These are phyloP conservation scores for Brachyptera putata DNA, from an alignment of 2,888 invertebrate species.

Conservation along the genomic window DNA sequence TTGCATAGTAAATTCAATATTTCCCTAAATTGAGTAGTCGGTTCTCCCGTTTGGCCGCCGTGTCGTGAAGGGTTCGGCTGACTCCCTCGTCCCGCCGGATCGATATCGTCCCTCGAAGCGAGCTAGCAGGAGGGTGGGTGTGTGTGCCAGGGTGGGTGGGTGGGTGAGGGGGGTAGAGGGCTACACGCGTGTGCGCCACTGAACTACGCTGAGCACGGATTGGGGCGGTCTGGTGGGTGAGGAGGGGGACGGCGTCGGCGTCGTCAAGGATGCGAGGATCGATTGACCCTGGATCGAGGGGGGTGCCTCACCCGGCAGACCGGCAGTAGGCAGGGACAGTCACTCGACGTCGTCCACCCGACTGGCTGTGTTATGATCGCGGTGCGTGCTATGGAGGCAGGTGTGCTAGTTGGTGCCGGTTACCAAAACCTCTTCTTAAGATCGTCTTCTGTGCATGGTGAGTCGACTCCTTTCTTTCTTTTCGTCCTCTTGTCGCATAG, in stretches of 20 bases:
- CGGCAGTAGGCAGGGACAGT: constrained; percentile 1
- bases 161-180: neutral
- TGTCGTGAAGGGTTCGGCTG: too few species aligned
- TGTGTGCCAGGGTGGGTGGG: neutral
- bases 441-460: too few species aligned
- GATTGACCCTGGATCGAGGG: constrained; percentile 19
- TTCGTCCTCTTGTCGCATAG: too few species aligned
- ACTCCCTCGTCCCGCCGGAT: neutral
- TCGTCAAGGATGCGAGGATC: neutral
- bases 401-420: too few species aligned
- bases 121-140: too few species aligned
- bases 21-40: constrained; percentile 14
- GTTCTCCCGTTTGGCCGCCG: neutral
- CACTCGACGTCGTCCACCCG: neutral
- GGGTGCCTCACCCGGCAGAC: constrained; percentile 3
- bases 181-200: constrained; percentile 13
- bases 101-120: too few species aligned
- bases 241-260: constrained; percentile 19
- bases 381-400: too few species aligned
- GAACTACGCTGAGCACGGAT: neutral
- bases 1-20: constrained; percentile 30
- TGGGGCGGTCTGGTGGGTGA: constrained; percentile 11
- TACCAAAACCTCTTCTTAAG: too few species aligned
- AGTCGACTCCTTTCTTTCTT: too few species aligned
- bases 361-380: neutral